Evolutionary conservation across 2,888 invertebrate species (phyloP).

Genomic region (Apomyelois bistriatella): DNA sequence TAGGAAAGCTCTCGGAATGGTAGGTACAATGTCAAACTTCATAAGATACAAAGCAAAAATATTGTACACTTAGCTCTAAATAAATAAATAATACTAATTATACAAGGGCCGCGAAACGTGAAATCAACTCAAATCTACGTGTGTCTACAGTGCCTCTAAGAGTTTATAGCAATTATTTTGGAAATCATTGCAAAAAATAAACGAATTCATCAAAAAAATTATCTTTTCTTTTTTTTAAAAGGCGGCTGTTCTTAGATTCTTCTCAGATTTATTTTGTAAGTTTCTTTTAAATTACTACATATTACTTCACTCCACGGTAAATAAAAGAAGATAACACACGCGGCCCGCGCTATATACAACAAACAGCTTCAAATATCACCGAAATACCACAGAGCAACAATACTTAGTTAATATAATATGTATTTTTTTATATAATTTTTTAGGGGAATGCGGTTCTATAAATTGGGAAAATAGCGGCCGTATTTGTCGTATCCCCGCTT

Average conservation of each 20-base stretch:
- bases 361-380: slow-evolving; percentile 9
- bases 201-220: no score
- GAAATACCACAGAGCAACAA: slow-evolving; percentile 5
- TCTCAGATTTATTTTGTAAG: not conserved
- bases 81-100: slow-evolving; percentile 77
- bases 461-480: no score
- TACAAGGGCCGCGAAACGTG: slow-evolving; percentile 46
- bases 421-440: no score
- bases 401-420: no score
- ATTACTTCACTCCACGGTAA: not conserved
- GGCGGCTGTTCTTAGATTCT: no score
- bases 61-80: slow-evolving; percentile 66
- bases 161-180: not conserved
- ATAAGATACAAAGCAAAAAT: slow-evolving; percentile 51
- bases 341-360: slow-evolving; percentile 44
- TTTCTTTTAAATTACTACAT: no score
- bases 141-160: not conserved
- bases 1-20: slow-evolving; percentile 9
- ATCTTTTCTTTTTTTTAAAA: no score
- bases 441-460: no score
- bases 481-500: no score
- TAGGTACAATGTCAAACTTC: slow-evolving; percentile 16
- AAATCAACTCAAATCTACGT: not conserved
- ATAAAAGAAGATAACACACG: slow-evolving; percentile 13
- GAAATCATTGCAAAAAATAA: no score